These are phyloP conservation scores for Periophthalmus magnuspinnatus DNA, from an alignment of 2,797 vertebrate species.

Conservation along the genomic window DNA sequence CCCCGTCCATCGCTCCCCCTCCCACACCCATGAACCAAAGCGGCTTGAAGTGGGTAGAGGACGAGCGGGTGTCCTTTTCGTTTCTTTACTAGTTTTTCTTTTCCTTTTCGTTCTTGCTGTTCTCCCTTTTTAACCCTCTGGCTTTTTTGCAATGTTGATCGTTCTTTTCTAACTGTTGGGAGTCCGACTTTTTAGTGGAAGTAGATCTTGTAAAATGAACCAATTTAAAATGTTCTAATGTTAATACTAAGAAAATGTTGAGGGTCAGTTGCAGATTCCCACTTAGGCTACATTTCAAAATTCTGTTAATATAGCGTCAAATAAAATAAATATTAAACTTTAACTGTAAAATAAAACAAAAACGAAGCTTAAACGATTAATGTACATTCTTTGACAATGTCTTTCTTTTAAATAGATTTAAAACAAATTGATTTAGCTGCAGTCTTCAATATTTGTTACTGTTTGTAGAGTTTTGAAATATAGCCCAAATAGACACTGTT, in stretches of 20 bases:
- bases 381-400: conserved; percentile 75
- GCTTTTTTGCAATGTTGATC: conserved; percentile 79
- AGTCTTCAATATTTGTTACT: conserved; percentile 82
- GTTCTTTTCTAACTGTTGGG: conserved; percentile 73
- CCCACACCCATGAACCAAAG: conserved; percentile 36
- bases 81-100: conserved; percentile 46
- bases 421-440: conserved; percentile 85
- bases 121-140: conserved; percentile 49
- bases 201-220: conserved; percentile 74
- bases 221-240: conserved; percentile 71
- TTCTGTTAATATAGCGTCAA: conserved; percentile 83
- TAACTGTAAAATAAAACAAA: conserved; percentile 76
- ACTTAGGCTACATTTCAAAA: conserved; percentile 99
- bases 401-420: conserved; percentile 90
- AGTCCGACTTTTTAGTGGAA: conserved; percentile 64
- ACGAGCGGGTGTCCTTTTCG: conserved; percentile 70
- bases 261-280: conserved; percentile 99
- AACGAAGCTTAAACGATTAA: conserved; percentile 64
- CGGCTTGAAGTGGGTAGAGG: conserved; percentile 78
- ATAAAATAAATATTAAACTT: conserved; percentile 78
- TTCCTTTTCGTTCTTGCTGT: conserved; percentile 63
- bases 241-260: conserved; percentile 78
- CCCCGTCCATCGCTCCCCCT: conserved; percentile 40
- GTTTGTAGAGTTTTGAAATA: conserved; percentile 97
- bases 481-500: conserved; percentile 95